phyloP scores from a whole-genome alignment of 2,888 invertebrate species.

The Scelioninae gen. 2 region DNA sequence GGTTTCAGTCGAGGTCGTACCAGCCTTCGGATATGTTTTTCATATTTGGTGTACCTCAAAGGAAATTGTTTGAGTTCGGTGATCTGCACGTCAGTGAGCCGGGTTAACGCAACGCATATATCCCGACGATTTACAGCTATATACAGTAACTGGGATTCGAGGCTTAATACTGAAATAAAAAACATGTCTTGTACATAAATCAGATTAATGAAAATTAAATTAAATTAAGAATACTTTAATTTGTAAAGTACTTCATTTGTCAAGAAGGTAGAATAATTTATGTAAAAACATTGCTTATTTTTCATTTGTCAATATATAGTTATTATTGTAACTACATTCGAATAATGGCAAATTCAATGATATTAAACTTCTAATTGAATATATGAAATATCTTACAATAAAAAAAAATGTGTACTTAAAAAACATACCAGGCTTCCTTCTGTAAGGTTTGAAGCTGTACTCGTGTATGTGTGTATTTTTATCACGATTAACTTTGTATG shows the following conservation, averaged over 20 bases:
- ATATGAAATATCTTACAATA: background rate
- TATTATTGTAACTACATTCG: too few species aligned
- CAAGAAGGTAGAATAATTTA: too few species aligned
- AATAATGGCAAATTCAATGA: too few species aligned
- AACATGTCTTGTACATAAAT: too few species aligned
- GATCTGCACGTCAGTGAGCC: slow-evolving; percentile 75
- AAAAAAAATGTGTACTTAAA: slow-evolving; percentile 2
- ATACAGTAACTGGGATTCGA: slow-evolving; percentile 76
- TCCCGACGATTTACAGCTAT: slow-evolving; percentile 76
- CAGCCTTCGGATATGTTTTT: slow-evolving; percentile 58
- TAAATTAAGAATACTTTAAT: too few species aligned
- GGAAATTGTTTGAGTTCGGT: slow-evolving; percentile 70
- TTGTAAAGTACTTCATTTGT: too few species aligned
- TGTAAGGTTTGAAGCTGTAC: slow-evolving; percentile 69
- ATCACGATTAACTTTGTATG: slow-evolving; percentile 71
- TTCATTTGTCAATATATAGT: too few species aligned
- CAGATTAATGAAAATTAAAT: too few species aligned
- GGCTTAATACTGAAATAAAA: slow-evolving; percentile 65
- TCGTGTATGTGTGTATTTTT: slow-evolving; percentile 68
- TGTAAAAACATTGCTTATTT: too few species aligned
- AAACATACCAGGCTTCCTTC: slow-evolving; percentile 70
- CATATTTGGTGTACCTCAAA: slow-evolving; percentile 62
- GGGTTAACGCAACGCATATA: slow-evolving; percentile 75
- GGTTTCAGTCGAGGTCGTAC: slow-evolving; percentile 54
- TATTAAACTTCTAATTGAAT: too few species aligned